These are phyloP conservation scores for Drosophila pectinifera DNA, from an alignment of 1,140 invertebrate genomes.

Conservation along the genomic window DNA sequence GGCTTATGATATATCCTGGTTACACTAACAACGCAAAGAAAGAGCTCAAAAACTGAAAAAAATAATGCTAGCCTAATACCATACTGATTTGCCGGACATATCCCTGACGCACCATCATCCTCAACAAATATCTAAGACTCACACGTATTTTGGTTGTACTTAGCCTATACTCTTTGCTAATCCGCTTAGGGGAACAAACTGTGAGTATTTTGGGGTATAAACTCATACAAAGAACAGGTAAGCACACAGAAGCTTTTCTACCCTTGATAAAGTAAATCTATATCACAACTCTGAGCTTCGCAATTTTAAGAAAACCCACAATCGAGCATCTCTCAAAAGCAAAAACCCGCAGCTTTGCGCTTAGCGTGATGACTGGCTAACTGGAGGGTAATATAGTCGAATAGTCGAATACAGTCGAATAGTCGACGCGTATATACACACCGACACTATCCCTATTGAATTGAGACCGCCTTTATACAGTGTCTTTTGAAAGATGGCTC, in stretches of 20 bases:
- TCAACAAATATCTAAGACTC: neutral
- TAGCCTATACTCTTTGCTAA: neutral
- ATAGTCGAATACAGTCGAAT: too few species aligned
- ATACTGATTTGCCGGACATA: conserved; percentile 8
- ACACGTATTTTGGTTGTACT: neutral
- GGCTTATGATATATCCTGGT: conserved; percentile 7
- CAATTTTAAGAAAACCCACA: neutral
- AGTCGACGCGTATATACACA: too few species aligned
- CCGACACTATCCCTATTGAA: too few species aligned
- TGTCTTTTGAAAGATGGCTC: too few species aligned
- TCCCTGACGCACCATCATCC: neutral
- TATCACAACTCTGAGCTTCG: neutral
- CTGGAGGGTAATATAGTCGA: too few species aligned
- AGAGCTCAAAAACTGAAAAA: neutral
- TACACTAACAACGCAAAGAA: neutral
- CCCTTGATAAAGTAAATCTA: neutral
- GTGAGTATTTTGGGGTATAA: neutral
- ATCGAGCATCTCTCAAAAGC: neutral
- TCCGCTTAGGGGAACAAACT: neutral
- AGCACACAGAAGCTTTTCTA: neutral
- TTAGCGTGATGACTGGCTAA: too few species aligned
- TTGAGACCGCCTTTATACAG: too few species aligned
- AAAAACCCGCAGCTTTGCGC: neutral
- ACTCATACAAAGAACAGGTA: too few species aligned
- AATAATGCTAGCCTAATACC: conserved; percentile 6